A percentile compares a stretch with the other conserved stretches of the same genome.
Conservation (phyloP, 2,113 vertebrate genomes). For the Burhinus bistriatus region DNA sequence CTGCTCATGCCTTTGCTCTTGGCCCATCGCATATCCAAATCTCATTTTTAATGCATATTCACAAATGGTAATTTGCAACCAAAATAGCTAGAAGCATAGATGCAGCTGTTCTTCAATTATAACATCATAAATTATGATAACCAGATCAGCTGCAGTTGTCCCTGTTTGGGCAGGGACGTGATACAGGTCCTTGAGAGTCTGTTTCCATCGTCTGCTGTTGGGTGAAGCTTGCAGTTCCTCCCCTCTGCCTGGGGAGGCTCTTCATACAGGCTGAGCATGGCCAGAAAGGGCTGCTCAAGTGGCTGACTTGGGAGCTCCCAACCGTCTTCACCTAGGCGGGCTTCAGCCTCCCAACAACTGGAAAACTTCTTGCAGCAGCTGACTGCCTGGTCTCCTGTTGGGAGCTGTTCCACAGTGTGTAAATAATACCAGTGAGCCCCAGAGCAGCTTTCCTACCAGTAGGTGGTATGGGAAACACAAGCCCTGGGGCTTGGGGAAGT, state of each 20-base stretch:
- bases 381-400: background rate
- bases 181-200: background rate
- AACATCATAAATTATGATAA: background rate
- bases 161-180: background rate
- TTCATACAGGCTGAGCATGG: background rate
- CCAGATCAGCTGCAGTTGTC: background rate
- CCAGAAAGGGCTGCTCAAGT: background rate
- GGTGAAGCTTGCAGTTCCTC: background rate
- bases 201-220: background rate
- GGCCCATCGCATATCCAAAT: background rate
- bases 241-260: background rate
- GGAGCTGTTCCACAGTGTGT: background rate
- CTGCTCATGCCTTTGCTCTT: background rate
- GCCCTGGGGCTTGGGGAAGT: background rate
- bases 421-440: background rate
- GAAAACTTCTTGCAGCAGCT: background rate
- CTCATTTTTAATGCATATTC: background rate
- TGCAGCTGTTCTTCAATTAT: background rate
- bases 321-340: accelerated
- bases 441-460: background rate
- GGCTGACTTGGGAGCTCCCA: background rate
- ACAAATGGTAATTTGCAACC: background rate
- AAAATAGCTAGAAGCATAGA: background rate
- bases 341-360: background rate
- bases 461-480: background rate